Evolutionary conservation across 1,140 invertebrate species (phyloP).

Genomic region (Bombus picipes): DNA sequence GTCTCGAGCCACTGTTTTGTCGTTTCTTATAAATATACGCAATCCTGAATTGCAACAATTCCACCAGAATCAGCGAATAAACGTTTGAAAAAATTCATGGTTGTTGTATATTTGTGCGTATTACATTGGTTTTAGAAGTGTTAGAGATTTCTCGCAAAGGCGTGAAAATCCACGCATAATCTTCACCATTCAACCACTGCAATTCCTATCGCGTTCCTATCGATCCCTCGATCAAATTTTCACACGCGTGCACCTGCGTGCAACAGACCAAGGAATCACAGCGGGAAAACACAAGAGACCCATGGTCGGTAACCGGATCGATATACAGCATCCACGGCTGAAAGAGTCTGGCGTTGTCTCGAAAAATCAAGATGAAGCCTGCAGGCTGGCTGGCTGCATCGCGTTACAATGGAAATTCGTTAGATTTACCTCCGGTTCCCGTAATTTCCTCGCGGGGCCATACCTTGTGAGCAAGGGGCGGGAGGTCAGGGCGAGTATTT

Average conservation of each 20-base stretch:
- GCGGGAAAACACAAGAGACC: background rate
- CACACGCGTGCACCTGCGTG: background rate
- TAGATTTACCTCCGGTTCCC: conserved; percentile 52
- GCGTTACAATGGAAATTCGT: conserved; percentile 59
- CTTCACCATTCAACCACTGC: accelerated
- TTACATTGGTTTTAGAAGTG: no score
- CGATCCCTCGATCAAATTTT: background rate
- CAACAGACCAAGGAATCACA: background rate
- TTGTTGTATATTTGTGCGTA: no score
- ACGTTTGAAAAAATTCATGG: no score
- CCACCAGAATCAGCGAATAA: no score
- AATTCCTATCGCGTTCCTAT: background rate
- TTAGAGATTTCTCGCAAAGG: no score
- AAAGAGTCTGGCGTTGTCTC: background rate
- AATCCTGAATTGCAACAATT: no score
- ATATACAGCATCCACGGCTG: background rate
- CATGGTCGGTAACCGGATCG: background rate
- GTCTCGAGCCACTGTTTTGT: no score
- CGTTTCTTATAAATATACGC: no score
- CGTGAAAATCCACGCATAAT: background rate
- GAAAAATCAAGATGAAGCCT: conserved; percentile 10
- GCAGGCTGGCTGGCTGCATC: background rate
- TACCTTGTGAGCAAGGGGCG: background rate
- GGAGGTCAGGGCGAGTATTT: conserved; percentile 47
- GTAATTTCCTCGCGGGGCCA: conserved; percentile 51